phyloP scores from a whole-genome alignment of 1,140 invertebrate genomes.

The Catajapyx aquilonaris region DNA sequence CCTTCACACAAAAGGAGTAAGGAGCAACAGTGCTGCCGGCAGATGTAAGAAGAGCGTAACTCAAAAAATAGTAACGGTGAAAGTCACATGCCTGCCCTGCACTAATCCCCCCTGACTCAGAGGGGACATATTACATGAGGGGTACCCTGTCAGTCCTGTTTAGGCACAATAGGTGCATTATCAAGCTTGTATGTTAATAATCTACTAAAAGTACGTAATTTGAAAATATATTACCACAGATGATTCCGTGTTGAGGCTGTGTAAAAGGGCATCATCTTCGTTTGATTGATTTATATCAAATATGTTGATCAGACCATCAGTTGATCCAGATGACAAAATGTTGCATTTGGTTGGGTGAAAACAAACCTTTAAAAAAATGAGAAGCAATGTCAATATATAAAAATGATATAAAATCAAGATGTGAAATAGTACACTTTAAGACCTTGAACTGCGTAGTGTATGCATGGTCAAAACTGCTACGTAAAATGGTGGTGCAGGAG shows the following conservation, averaged over 20 bases:
- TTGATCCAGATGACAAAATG: slow-evolving; percentile 46
- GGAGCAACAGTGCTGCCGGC: slow-evolving; percentile 9
- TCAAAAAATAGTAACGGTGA: slow-evolving; percentile 4
- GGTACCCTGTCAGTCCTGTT: too few relatives aligned
- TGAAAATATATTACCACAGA: slow-evolving; percentile 58
- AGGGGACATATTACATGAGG: slow-evolving; percentile 7
- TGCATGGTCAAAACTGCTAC: too few relatives aligned
- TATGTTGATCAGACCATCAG: slow-evolving; percentile 68
- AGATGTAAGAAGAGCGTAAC: too few relatives aligned
- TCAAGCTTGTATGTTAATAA: too few relatives aligned
- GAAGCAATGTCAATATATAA: neutral
- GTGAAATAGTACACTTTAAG: too few relatives aligned
- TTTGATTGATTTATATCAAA: slow-evolving; percentile 49
- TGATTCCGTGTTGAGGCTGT: slow-evolving; percentile 62
- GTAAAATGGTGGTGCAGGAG: too few relatives aligned
- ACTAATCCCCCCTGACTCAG: too few relatives aligned
- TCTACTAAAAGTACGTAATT: too few relatives aligned
- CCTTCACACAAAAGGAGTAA: slow-evolving; percentile 6
- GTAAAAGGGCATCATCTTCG: slow-evolving; percentile 61
- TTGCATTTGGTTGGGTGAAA: slow-evolving; percentile 54
- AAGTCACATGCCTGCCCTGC: slow-evolving; percentile 6
- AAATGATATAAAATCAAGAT: too few relatives aligned
- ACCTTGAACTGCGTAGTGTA: too few relatives aligned
- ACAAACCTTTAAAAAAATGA: slow-evolving; percentile 25
- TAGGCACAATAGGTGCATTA: too few relatives aligned